phyloP scores from a whole-genome alignment of 2,113 vertebrate genomes.

The Scomber scombrus region DNA sequence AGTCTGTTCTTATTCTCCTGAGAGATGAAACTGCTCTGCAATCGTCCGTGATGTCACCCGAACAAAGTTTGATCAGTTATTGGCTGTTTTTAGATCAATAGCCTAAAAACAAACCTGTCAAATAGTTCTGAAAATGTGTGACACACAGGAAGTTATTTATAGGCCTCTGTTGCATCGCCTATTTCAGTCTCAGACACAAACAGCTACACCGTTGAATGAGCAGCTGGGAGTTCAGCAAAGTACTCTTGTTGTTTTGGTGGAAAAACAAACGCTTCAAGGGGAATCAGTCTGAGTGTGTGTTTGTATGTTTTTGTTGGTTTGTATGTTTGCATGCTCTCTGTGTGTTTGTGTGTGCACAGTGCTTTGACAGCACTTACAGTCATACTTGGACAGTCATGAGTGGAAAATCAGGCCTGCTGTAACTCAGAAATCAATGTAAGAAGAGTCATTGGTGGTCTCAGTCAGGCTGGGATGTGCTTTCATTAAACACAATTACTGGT shows the following conservation, averaged over 20 bases:
- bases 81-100: slow-evolving; percentile 79
- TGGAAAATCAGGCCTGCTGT: slow-evolving; percentile 60
- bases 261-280: slow-evolving; percentile 37
- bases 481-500: slow-evolving; percentile 68
- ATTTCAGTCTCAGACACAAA: slow-evolving; percentile 70
- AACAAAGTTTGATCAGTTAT: slow-evolving; percentile 68
- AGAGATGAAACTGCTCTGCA: slow-evolving; percentile 35
- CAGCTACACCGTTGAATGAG: slow-evolving; percentile 47
- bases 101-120: slow-evolving; percentile 78
- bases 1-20: slow-evolving; percentile 41
- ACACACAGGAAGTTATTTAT: slow-evolving; percentile 74
- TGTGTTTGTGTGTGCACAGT: background rate
- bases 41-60: slow-evolving; percentile 41
- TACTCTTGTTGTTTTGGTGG: slow-evolving; percentile 52
- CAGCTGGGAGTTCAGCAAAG: slow-evolving; percentile 47
- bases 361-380: slow-evolving; percentile 25
- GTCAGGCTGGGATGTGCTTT: slow-evolving; percentile 61
- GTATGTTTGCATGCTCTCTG: slow-evolving; percentile 15
- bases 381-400: slow-evolving; percentile 41
- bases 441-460: slow-evolving; percentile 59
- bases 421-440: slow-evolving; percentile 73
- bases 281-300: slow-evolving; percentile 19
- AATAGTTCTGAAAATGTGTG: slow-evolving; percentile 59
- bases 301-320: slow-evolving; percentile 24
- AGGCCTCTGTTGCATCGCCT: slow-evolving; percentile 54